phyloP scores from a whole-genome alignment of 2,113 vertebrate genomes.

The Ciconia boyciana region DNA sequence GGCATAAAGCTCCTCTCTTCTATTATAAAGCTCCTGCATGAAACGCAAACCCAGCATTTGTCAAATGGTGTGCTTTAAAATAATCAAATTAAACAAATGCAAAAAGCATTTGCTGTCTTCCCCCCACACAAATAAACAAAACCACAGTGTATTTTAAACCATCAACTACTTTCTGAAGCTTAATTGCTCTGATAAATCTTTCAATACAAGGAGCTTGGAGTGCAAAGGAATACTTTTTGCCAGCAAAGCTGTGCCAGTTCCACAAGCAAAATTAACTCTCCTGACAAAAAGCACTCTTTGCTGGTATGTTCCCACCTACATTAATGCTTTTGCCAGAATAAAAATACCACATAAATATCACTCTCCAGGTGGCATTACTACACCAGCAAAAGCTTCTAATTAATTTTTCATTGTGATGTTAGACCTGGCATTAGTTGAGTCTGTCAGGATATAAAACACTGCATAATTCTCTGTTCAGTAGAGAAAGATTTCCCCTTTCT shows the following conservation, averaged over 20 bases:
- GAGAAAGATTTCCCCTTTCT: slow-evolving; percentile 1
- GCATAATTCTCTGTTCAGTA: slow-evolving; percentile 24
- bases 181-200: slow-evolving; percentile 51
- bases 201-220: slow-evolving; percentile 16
- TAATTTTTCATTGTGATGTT: slow-evolving; percentile 60
- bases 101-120: neutral
- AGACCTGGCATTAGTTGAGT: slow-evolving; percentile 22
- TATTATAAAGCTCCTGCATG: slow-evolving; percentile 83
- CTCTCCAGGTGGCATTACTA: slow-evolving; percentile 55
- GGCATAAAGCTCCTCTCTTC: slow-evolving; percentile 90
- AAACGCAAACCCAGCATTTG: slow-evolving; percentile 31
- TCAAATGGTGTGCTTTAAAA: neutral
- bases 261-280: slow-evolving; percentile 47
- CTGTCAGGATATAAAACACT: slow-evolving; percentile 21
- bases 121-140: neutral
- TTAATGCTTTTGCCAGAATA: slow-evolving; percentile 44
- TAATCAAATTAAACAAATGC: slow-evolving; percentile 16
- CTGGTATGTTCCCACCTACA: slow-evolving; percentile 15
- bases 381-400: slow-evolving; percentile 52
- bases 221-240: slow-evolving; percentile 18
- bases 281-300: slow-evolving; percentile 45
- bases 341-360: slow-evolving; percentile 57
- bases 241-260: slow-evolving; percentile 32
- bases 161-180: slow-evolving; percentile 32
- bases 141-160: slow-evolving; percentile 5